phyloP scores from a whole-genome alignment of 2,888 invertebrate genomes.

The Agrypnus murinus region DNA sequence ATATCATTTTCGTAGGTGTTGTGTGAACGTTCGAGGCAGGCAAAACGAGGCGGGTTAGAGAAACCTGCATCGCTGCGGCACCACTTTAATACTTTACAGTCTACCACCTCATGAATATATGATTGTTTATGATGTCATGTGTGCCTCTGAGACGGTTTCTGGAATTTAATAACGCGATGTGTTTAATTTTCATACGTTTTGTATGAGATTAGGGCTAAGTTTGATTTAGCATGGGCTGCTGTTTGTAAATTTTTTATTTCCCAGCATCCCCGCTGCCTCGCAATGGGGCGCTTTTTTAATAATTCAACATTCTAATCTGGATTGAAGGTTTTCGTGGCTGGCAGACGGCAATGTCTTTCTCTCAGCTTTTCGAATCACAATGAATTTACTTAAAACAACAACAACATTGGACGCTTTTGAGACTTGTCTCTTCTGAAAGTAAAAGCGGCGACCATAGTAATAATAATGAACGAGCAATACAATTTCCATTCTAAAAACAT shows the following conservation, averaged over 20 bases:
- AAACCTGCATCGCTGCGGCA: conserved; percentile 49
- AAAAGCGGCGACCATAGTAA: background rate
- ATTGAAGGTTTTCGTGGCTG: conserved; percentile 21
- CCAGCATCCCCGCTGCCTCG: conserved; percentile 36
- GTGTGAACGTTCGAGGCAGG: conserved; percentile 34
- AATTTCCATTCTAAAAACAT: background rate
- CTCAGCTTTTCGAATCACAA: background rate
- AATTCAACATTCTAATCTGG: conserved; percentile 46
- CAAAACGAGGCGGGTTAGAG: conserved; percentile 31
- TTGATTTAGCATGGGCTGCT: conserved; percentile 48
- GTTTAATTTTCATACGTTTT: conserved; percentile 54
- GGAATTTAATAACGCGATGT: conserved; percentile 55
- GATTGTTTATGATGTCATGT: conserved; percentile 62
- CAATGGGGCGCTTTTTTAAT: conserved; percentile 44
- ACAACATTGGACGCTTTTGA: background rate
- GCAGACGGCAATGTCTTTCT: conserved; percentile 4
- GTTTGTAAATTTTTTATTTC: conserved; percentile 47
- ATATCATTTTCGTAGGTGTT: conserved; percentile 46
- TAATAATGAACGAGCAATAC: background rate
- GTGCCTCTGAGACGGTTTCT: conserved; percentile 55
- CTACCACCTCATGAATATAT: conserved; percentile 60
- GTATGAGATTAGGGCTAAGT: conserved; percentile 48
- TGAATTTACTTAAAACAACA: conserved; percentile 6
- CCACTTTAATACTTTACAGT: conserved; percentile 60
- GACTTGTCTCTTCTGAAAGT: too few species aligned